phyloP scores from a whole-genome alignment of 2,113 vertebrate genomes.

The Orientallactaga bullata region DNA sequence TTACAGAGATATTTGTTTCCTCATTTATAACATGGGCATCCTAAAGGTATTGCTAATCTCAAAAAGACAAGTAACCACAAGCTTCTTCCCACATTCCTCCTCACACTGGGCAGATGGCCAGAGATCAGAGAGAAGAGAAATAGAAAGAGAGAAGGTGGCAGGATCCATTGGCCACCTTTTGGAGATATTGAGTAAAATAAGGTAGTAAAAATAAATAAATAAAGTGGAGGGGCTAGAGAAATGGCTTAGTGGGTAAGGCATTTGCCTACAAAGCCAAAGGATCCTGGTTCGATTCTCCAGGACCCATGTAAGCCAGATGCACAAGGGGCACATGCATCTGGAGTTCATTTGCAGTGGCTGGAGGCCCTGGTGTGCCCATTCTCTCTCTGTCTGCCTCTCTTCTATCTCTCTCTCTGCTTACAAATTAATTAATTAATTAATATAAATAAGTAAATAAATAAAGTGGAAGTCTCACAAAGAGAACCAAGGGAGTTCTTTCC shows the following conservation, averaged over 20 bases:
- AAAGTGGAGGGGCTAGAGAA: no score
- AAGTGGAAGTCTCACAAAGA: not conserved
- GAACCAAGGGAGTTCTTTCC: not conserved
- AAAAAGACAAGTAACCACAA: conserved; percentile 18
- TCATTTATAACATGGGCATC: not conserved
- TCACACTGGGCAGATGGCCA: not conserved
- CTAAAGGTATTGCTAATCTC: conserved; percentile 32
- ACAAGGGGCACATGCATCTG: no score
- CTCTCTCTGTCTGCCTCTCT: no score
- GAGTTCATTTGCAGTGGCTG: no score
- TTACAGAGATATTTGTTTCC: not conserved
- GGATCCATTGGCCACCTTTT: not conserved
- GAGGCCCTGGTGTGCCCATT: no score
- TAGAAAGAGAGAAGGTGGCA: not conserved
- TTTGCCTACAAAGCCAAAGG: no score
- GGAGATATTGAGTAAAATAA: not conserved
- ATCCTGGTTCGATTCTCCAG: no score
- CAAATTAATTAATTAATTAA: no score
- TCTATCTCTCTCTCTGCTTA: no score
- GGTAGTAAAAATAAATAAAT: not conserved
- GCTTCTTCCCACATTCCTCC: not conserved
- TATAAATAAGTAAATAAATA: no score
- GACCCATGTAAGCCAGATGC: no score
- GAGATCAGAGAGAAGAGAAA: not conserved
- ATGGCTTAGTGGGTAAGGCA: no score